Base-by-base conservation (phyloP, 2,888 invertebrate species). In the Netelia inedita region DNA sequence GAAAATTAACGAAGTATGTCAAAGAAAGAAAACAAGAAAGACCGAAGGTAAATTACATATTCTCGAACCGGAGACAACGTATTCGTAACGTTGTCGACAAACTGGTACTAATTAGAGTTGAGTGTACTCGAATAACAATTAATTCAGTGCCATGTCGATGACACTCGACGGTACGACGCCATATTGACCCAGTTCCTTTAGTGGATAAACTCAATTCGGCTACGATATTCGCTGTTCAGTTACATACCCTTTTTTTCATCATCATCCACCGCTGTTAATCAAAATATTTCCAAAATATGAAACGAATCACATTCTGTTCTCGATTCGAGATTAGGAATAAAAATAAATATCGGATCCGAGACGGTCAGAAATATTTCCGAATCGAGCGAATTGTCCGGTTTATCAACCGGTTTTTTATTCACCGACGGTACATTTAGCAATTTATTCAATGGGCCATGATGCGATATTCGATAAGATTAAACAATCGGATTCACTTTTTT, bases 131-230 rank as follows among this genome's bases (percentile, higher is more conserved):
- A 72, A 59, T 19, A 57, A 57, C 28, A 71, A 71, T 71, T 35
- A 57, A 41, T 41, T 57, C 57, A 41, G 19, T 28, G 19, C 10
- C 35, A 41, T 21, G 23, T 43, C 43, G 59, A 72, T 21, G 59
- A 72, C 59, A 16, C 72, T 59, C 41, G 43, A 43, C 14, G 59
- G 43, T 59, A 59, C 71, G 57, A 35, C 21, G 6, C 19, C 57
- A 72, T 9, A 46, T 35, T 43, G 72, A 72, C 72, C 72, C 43
- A 72, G 43, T 72, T 72, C 14, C 59, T 43, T 43, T 23, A 43
- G 16, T 10, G 57, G 19, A 57, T 72, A 41, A 46, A 11, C 14
- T 2, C 9, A 14, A 57, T 65, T 55, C 9, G 6, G n/a, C 35
- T 6, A 11, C 28, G 11, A 6, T 11, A 23, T 63, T 43, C 50